Evolutionary conservation across 2,888 invertebrate genomes (phyloP), one percentile per base, ranked within the genome.

Genomic region (Dromius quadrimaculatus): DNA sequence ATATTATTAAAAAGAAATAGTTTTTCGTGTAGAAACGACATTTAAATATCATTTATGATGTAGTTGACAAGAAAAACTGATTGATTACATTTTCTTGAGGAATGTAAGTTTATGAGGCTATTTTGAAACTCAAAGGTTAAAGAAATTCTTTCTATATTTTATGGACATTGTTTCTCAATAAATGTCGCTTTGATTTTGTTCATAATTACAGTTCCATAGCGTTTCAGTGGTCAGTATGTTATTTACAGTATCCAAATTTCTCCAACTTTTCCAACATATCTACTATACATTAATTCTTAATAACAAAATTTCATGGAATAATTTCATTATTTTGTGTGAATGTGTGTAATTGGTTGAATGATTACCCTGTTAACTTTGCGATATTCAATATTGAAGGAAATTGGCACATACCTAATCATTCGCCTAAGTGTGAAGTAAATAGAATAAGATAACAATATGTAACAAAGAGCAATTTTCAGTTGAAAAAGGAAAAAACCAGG

Each of bases 331-430:
- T 8, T 8, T 28, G 28, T 3, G 8, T 28, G 28, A 28, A 28
- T 28, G 28, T 28, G 3, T 28, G 28, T n/a, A n/a, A 36, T 36
- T 36, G n/a, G 20, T 22, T 22, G n/a, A n/a, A 28, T 28, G 28
- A 28, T 5, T 28, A 8, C 11, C 11, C 4, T 2, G 47, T 47
- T 64, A 15, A 47, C 45, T 64, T 47, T 64, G 47, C 47, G 64
- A 64, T 64, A 64, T 64, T 64, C 64, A 64, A 64, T 34, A 45
- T 50, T 50, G 50, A 64, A 34, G 17, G n/a, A n/a, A 20, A 64
- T 64, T 64, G 64, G 64, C 64, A 64, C 64, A 64, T 20, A 43
- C 28, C 20, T 63, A 15, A 64, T 32, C 23, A 59, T 36, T 47
- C 32, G 64, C 47, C 64, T 64, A 64, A 64, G 34, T 64, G 64